Conservation (phyloP, 2,888 invertebrate genomes). For the Amblyjoppa fuscipennis region DNA sequence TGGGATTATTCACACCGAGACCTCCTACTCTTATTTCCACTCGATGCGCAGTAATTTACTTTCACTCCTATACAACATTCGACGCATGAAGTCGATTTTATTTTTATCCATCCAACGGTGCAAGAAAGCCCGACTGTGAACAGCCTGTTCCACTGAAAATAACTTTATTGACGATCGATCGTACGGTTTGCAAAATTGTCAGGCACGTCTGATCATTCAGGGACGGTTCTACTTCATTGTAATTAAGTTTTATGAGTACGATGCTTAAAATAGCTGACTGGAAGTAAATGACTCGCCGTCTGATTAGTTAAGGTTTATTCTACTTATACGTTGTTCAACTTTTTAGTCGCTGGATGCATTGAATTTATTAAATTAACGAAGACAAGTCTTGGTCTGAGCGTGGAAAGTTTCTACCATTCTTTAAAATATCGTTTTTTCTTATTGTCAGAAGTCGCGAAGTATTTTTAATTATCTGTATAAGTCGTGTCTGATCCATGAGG, state of each 20-base stretch:
- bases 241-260: not conserved
- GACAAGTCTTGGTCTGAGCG: too few species aligned
- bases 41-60: conserved; percentile 16
- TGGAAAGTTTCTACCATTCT: too few species aligned
- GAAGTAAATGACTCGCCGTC: not conserved
- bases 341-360: too few species aligned
- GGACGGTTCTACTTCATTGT: not conserved
- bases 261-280: not conserved
- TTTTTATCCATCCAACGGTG: not conserved
- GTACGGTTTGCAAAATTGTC: not conserved
- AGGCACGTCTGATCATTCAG: not conserved
- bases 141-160: not conserved
- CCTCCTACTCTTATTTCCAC: conserved; percentile 5
- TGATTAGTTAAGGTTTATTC: not conserved
- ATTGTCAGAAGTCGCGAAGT: too few species aligned
- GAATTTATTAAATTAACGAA: too few species aligned
- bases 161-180: not conserved
- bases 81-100: not conserved
- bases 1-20: conserved; percentile 35
- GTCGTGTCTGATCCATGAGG: too few species aligned
- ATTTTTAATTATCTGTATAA: too few species aligned
- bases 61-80: not conserved
- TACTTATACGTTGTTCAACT: not conserved
- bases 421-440: too few species aligned
- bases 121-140: not conserved